Evolutionary conservation across 2,113 vertebrate genomes (phyloP), one percentile per base, ranked within the genome.

Genomic region (Falco punctatus): DNA sequence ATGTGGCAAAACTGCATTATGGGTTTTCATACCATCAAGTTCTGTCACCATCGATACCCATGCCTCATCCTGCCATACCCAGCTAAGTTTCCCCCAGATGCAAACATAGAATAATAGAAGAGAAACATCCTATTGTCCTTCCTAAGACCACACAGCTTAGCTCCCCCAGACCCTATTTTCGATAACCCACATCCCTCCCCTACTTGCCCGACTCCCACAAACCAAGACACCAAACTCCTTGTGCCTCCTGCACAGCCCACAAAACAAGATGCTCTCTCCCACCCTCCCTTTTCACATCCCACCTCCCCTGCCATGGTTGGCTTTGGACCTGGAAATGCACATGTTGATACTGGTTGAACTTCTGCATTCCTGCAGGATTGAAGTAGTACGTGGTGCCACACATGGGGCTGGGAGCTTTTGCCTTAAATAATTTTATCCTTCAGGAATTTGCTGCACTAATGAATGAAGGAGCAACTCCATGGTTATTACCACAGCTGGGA

Each of bases 101-200:
- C 19, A 89, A 94, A 42, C 21, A n/a, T 1, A 54, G 44, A 83
- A 22, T 52, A 17, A 30, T 21, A 61, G 28, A 71, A 35, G 2
- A 80, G 51, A 71, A 91, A 48, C 15, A 52, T 35, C 27, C 8
- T 74, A 33, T 74, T 65, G 7, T 64, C 30, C 15, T 5, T 81
- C 13, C 52, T 57, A 16, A 49, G 49, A 58, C 13, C 40, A 54
- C 6, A 33, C 7, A 89, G 0, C 1, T 74, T 58, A 19, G 57
- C 19, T 67, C 20, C 22, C 11, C 12, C 13, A 52, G 27, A 15
- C 23, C 28, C 8, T 66, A 3, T 42, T 84, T 66, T 78, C 0
- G 0, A 58, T 27, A 49, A 46, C 15, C 13, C 0, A 0, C 4
- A 38, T 42, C 22, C 15, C 26, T 86, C 19, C 15, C 4, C 16